These are phyloP conservation scores for Epicampocera succincta DNA, from an alignment of 2,888 invertebrate genomes.

Conservation along the genomic window DNA sequence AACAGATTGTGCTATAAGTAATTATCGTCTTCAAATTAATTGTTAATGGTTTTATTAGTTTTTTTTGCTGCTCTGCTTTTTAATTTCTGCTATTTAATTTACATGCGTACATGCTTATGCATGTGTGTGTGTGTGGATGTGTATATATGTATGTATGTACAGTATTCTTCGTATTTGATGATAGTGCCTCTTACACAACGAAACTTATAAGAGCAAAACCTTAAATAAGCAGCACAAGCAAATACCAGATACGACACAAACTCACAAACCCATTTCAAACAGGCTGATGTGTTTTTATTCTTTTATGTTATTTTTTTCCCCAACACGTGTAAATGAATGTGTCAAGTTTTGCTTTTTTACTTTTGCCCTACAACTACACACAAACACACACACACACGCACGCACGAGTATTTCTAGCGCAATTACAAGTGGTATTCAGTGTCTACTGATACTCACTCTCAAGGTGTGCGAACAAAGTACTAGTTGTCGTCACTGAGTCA, in stretches of 20 bases:
- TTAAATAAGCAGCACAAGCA: conserved; percentile 6
- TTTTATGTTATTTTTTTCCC: conserved; percentile 16
- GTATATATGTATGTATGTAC: neutral
- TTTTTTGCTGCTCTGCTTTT: conserved; percentile 12
- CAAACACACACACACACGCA: neutral
- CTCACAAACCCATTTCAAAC: neutral
- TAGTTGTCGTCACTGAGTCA: conserved; percentile 1
- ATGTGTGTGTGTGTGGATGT: neutral
- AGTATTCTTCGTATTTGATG: too few relatives aligned
- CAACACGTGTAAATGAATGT: conserved; percentile 55
- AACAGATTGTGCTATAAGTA: conserved; percentile 14
- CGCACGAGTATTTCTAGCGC: neutral
- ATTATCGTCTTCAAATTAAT: too few relatives aligned
- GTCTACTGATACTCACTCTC: conserved; percentile 1
- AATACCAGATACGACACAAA: neutral
- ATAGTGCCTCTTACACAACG: too few relatives aligned
- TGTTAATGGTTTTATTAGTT: too few relatives aligned
- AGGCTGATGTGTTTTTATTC: neutral
- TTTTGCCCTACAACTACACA: neutral
- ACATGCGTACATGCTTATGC: neutral
- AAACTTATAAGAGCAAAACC: conserved; percentile 11
- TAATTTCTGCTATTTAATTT: conserved; percentile 34
- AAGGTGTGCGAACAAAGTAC: conserved; percentile 23
- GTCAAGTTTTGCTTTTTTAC: conserved; percentile 21
- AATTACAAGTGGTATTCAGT: neutral